Evolutionary conservation across 2,797 vertebrate genomes (phyloP).

Genomic region (Sebastes flavidus): DNA sequence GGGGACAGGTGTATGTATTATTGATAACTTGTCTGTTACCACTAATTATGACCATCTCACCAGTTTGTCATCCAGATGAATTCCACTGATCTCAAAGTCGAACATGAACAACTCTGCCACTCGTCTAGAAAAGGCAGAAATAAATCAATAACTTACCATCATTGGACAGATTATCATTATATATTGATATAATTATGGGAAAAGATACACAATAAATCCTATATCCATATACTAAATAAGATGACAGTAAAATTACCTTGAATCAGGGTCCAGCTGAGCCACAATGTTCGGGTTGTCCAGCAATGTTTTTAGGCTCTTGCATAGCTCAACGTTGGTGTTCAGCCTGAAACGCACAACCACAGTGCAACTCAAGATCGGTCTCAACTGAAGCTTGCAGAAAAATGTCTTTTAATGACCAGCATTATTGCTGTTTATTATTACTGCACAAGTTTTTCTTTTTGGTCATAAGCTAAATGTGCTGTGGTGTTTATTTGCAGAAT

Average conservation of each 20-base stretch:
- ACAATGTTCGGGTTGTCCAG: slow-evolving; percentile 83
- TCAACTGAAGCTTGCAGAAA: neutral
- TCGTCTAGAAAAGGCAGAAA: slow-evolving; percentile 80
- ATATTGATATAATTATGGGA: neutral
- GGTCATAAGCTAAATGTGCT: neutral
- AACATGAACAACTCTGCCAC: slow-evolving; percentile 98
- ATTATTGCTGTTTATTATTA: neutral
- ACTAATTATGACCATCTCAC: slow-evolving; percentile 69
- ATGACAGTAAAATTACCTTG: slow-evolving; percentile 81
- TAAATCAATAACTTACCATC: neutral
- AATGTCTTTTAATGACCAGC: neutral
- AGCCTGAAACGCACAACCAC: slow-evolving; percentile 80
- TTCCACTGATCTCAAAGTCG: slow-evolving; percentile 99
- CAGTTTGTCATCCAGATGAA: slow-evolving; percentile 95
- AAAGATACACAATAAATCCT: neutral
- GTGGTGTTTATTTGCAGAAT: neutral
- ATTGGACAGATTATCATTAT: neutral
- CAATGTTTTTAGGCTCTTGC: slow-evolving; percentile 89
- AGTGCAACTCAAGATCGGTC: neutral
- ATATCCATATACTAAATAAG: neutral
- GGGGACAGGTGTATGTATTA: neutral
- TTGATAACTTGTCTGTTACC: neutral
- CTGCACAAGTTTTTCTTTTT: neutral
- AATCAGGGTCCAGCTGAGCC: slow-evolving; percentile 90
- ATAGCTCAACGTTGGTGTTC: slow-evolving; percentile 95